Base-by-base conservation (phyloP, 2,888 invertebrate genomes). In the Nemotelus nigrinus region DNA sequence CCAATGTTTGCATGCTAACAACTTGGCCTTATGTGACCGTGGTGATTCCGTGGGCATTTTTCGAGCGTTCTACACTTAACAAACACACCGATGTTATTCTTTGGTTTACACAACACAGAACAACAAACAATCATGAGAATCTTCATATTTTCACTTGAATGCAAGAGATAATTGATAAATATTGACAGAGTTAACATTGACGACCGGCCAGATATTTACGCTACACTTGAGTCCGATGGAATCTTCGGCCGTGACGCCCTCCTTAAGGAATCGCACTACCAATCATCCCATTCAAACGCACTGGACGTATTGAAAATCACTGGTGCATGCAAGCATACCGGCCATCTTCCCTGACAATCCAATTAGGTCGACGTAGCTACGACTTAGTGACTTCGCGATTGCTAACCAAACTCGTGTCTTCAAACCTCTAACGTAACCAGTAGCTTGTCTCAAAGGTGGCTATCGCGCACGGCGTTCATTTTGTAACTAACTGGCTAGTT, bases 1-100 rank as follows among this genome's bases (percentile, higher is more conserved):
- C 95, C 95, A 95, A 89, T 94, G 93, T 86, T 93, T 93, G 88
- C 94, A 93, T 92, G 93, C 93, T 80, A 94, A 87, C 84, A 93
- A 92, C 87, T 93, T 93, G 79, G 93, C 93, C 55, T 92, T 87
- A 83, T 87, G 86, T 84, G 87, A 86, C 83, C 86, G 84, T 82
- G 85, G 83, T 81, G 87, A 84, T 83, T 86, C 86, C 57, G 77
- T 45, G 47, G 77, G 48, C 77, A 77, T 77, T 43, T 53, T 64
- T 70, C 53, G 41, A 53, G 48, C n/a, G 25, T 7, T 65, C 60
- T 60, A 10, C 5, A 8, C 43, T 55, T 47, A 45, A 39, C 60
- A 53, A 76, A 43, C 45, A 64, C 68, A 53, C 41, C 10, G n/a
- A 8, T 45, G 8, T 39, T 5, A n/a, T 48, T 45, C n/a, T 65